Evolutionary conservation across 92 coral and sea anemone genomes (phyloP), one percentile per base, ranked within the genome.

Genomic region (Paragorgia papillata): DNA sequence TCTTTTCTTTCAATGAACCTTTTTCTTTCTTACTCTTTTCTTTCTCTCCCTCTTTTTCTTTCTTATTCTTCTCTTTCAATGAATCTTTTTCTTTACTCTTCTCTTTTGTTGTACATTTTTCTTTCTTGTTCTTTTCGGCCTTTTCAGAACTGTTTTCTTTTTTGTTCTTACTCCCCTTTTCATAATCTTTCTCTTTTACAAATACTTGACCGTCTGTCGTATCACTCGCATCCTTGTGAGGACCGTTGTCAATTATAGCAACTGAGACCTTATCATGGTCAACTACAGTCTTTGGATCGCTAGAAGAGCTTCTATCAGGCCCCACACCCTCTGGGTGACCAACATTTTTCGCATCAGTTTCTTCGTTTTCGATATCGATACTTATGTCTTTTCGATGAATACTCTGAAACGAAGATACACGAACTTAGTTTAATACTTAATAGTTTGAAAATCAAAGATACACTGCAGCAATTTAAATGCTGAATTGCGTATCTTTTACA

Each of bases 171-270:
- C 35, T 49, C 18, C 28, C 57, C 40, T 24, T 15, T 18, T 24
- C 12, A 20, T 60, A n/a, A n/a, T 20, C 18, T 12, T 14, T 68
- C 5, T 21, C 40, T 26, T 68, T 68, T 9, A 33, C 60, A 13
- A 68, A 70, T 29, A 29, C 77, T 20, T 33, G 61, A 50, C 77
- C 77, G 32, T 71, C 78, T 7, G 18, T 19, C 7, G 30, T 71
- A 14, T 34, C 29, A 7, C 53, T 30, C 2, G 6, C 21, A 20
- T 9, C 33, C 50, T 13, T 17, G 27, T 26, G 7, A n/a, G 40
- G 59, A 8, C 28, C 28, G 41, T 32, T 50, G 5, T 15, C 71
- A 7, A 0, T 22, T 5, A 29, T 17, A 19, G 8, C 27, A 7
- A 31, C 41, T 0, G 60, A 27, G 17, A 24, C 39, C 19, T 2